A percentile compares a stretch with the other conserved stretches of the same genome.
These are phyloP conservation scores for Cyprinodon variegatus DNA, from an alignment of 2,113 vertebrate species.

Conservation along the genomic window DNA sequence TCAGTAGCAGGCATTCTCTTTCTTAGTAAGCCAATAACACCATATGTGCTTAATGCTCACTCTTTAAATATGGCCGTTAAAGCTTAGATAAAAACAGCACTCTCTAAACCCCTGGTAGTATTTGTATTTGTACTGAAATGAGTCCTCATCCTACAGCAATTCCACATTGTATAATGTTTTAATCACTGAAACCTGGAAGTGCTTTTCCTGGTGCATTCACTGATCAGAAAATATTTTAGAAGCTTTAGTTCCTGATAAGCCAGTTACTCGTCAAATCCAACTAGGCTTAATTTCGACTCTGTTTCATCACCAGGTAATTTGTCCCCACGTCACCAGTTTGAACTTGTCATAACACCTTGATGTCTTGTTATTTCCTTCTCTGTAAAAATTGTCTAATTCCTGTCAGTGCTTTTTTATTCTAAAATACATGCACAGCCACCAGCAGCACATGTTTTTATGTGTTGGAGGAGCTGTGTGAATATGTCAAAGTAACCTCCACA, in stretches of 20 bases:
- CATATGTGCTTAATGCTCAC: no score
- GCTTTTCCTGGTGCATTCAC: not conserved
- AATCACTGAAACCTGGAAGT: not conserved
- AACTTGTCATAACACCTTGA: not conserved
- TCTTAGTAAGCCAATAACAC: no score
- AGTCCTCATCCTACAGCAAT: not conserved
- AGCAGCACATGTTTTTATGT: not conserved
- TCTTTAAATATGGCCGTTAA: no score
- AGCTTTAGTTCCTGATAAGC: no score
- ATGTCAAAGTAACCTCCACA: conserved; percentile 58
- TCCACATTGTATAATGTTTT: not conserved
- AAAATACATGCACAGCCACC: not conserved
- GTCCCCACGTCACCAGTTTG: not conserved
- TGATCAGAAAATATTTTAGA: no score
- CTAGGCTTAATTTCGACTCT: not conserved
- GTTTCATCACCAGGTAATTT: not conserved
- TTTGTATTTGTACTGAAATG: not conserved
- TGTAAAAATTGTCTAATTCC: not conserved
- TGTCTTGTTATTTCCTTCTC: conserved; percentile 13
- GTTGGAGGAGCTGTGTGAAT: not conserved
- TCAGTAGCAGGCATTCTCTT: no score
- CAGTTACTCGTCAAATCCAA: not conserved
- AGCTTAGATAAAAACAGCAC: no score
- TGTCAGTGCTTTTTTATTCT: not conserved
- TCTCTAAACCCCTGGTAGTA: no score